A percentile compares a stretch with the other conserved stretches of the same genome.
Evolutionary conservation across 37 sponge, comb jelly and placozoan species (phyloP).

Genomic region (Cladorhizidae sp.): DNA sequence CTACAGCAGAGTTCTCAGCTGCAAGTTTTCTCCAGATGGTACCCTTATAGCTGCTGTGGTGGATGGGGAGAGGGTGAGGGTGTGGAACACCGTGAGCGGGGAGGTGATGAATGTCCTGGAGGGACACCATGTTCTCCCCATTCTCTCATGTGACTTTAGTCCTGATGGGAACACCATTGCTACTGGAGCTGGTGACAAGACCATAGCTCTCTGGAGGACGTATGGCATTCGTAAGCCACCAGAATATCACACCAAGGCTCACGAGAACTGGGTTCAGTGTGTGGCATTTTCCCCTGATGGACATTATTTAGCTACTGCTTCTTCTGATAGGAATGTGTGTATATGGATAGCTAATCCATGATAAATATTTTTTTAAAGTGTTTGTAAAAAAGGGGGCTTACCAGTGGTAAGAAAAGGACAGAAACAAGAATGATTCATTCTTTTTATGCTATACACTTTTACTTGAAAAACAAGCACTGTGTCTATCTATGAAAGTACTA

Average conservation of each 20-base stretch:
- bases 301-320: conserved; percentile 65
- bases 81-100: conserved; percentile 62
- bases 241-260: conserved; percentile 61
- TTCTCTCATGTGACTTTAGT: conserved; percentile 69
- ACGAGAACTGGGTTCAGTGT: conserved; percentile 65
- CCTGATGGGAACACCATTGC: conserved; percentile 61
- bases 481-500: too few species aligned
- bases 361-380: not conserved
- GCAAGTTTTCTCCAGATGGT: conserved; percentile 81
- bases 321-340: conserved; percentile 49
- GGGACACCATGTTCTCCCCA: conserved; percentile 51
- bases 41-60: conserved; percentile 73
- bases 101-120: conserved; percentile 63
- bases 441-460: too few species aligned
- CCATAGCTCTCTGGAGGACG: conserved; percentile 65
- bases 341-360: conserved; percentile 51
- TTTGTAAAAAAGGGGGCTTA: too few species aligned
- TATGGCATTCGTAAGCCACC: conserved; percentile 9
- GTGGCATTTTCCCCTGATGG: conserved; percentile 61
- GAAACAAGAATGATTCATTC: too few species aligned
- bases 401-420: too few species aligned
- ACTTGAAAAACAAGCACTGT: too few species aligned
- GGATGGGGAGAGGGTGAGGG: conserved; percentile 69
- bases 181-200: conserved; percentile 76
- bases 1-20: conserved; percentile 53